A percentile compares a stretch with the other conserved stretches of the same genome.
phyloP scores from a whole-genome alignment of 1,140 invertebrate species.

The Dinothrombium tinctorium region DNA sequence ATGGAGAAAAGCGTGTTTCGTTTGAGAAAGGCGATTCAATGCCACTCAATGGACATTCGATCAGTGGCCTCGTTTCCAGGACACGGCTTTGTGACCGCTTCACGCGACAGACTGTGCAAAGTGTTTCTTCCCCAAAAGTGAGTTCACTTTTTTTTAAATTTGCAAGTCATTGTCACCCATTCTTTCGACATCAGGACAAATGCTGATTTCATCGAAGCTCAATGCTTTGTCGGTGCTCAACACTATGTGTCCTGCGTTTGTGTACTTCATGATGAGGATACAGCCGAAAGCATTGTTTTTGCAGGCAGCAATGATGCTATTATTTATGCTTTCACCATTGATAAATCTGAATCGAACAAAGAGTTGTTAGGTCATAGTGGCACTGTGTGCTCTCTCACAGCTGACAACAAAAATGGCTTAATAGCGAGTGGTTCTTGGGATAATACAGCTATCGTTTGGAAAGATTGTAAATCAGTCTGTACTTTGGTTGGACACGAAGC shows the following conservation, averaged over 20 bases:
- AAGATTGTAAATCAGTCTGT: constrained; percentile 25
- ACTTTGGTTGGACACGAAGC: constrained; percentile 45
- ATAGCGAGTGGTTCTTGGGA: constrained; percentile 75
- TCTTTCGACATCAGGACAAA: constrained; percentile 24
- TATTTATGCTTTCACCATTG: constrained; percentile 42
- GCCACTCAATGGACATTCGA: constrained; percentile 61
- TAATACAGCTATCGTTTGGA: constrained; percentile 55
- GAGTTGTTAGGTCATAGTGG: constrained; percentile 52
- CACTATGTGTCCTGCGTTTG: constrained; percentile 62
- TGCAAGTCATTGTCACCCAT: background rate
- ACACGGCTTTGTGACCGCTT: constrained; percentile 50
- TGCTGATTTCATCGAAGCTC: constrained; percentile 26
- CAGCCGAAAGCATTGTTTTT: constrained; percentile 48
- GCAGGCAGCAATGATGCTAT: constrained; percentile 69
- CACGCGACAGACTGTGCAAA: constrained; percentile 58
- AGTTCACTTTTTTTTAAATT: constrained; percentile 16
- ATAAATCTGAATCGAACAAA: constrained; percentile 30
- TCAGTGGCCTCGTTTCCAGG: constrained; percentile 35
- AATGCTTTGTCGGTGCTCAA: constrained; percentile 48
- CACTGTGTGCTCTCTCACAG: constrained; percentile 42
- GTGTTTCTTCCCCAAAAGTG: constrained; percentile 57
- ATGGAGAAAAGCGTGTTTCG: no score
- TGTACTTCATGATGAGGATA: constrained; percentile 38
- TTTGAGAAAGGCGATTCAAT: constrained; percentile 43
- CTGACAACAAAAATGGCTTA: constrained; percentile 27